These are phyloP conservation scores for Melanotaenia parkinsoni DNA, from an alignment of 2,797 vertebrate genomes.

Conservation along the genomic window DNA sequence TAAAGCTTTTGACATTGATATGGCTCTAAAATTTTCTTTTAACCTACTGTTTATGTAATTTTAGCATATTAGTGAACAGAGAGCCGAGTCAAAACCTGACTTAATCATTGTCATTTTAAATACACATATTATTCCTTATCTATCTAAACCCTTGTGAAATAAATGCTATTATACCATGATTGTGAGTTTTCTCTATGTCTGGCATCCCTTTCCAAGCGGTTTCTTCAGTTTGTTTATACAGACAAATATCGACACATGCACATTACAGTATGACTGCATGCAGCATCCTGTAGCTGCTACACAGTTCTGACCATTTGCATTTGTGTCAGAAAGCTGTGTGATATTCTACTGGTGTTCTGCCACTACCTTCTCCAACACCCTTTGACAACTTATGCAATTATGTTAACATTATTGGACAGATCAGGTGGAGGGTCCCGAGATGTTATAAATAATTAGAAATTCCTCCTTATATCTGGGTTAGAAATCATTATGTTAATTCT, in stretches of 20 bases:
- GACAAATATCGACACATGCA: constrained; percentile 9
- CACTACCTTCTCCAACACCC: constrained; percentile 74
- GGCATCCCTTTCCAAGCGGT: background rate
- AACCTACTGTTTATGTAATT: constrained; percentile 26
- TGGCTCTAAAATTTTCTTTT: constrained; percentile 56
- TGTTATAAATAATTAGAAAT: constrained; percentile 89
- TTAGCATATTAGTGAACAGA: constrained; percentile 4
- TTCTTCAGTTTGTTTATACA: background rate
- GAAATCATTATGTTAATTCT: constrained; percentile 87
- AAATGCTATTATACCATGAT: background rate
- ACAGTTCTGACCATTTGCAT: constrained; percentile 54
- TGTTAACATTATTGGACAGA: constrained; percentile 89
- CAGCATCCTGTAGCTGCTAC: constrained; percentile 21
- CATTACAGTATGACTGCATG: constrained; percentile 34
- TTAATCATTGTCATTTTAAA: constrained; percentile 35
- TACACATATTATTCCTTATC: constrained; percentile 3
- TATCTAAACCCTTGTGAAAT: constrained; percentile 12
- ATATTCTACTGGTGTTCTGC: constrained; percentile 70
- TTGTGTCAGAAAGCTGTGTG: constrained; percentile 60
- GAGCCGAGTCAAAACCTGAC: constrained; percentile 19
- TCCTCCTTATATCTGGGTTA: constrained; percentile 86
- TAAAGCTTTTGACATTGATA: constrained; percentile 71
- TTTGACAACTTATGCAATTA: constrained; percentile 86
- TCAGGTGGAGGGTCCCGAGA: constrained; percentile 85
- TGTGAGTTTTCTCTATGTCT: background rate